Evolutionary conservation across 2,888 invertebrate genomes (phyloP).

Genomic region (Megalurothrips usitatus): DNA sequence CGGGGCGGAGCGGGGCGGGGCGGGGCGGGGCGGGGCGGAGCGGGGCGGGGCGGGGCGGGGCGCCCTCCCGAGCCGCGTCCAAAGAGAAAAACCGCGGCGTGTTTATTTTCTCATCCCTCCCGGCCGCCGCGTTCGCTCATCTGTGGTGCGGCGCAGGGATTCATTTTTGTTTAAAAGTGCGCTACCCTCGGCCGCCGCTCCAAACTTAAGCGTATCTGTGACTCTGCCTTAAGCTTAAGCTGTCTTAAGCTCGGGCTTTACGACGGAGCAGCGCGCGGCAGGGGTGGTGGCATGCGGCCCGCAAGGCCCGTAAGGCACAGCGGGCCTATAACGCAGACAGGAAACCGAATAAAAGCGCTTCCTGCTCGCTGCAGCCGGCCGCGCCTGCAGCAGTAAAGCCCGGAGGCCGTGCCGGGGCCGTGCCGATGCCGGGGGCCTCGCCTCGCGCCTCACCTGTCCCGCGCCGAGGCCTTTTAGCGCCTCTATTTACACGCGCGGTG

Average conservation of each 20-base stretch:
- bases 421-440: neutral
- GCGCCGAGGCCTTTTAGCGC: neutral
- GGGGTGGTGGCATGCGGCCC: no score
- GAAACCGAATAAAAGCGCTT: no score
- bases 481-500: neutral
- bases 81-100: neutral
- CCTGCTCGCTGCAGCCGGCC: no score
- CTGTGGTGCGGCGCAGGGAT: neutral
- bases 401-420: no score
- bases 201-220: neutral
- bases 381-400: no score
- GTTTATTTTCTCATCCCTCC: neutral
- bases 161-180: neutral
- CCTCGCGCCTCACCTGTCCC: neutral
- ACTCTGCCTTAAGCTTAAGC: no score
- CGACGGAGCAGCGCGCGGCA: no score
- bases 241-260: no score
- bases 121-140: neutral
- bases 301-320: no score
- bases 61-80: neutral
- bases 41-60: neutral
- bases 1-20: no score
- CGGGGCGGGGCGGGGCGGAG: no score
- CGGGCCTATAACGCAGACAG: no score
- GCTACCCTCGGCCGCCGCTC: neutral